Conservation (phyloP, 2,113 vertebrate species). For the Syngnathus scovelli region DNA sequence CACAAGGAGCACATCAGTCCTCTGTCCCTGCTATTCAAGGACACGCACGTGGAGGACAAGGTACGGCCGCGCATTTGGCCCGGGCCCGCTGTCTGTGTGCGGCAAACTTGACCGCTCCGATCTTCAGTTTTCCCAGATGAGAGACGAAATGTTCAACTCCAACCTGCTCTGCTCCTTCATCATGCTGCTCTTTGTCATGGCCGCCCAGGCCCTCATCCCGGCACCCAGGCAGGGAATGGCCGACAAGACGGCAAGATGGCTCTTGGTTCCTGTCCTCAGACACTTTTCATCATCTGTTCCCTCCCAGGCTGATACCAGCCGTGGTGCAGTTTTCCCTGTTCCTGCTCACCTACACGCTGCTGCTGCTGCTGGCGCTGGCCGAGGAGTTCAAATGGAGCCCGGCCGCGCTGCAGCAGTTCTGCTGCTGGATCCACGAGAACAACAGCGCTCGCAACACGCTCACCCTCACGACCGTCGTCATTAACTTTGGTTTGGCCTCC, state of each 20-base stretch:
- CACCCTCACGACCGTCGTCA: slow-evolving; percentile 84
- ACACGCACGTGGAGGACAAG: slow-evolving; percentile 68
- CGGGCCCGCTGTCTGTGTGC: no score
- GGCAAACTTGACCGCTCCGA: no score
- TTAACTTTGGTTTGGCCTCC: slow-evolving; percentile 86
- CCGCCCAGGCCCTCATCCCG: slow-evolving; percentile 86
- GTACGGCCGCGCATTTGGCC: slow-evolving; percentile 21
- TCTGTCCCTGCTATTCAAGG: slow-evolving; percentile 69
- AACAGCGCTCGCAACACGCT: slow-evolving; percentile 87
- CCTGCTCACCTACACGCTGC: slow-evolving; percentile 80
- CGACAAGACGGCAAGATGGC: neutral
- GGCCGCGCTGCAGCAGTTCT: slow-evolving; percentile 78
- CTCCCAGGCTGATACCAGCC: slow-evolving; percentile 75
- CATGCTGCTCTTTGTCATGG: slow-evolving; percentile 86
- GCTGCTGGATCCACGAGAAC: slow-evolving; percentile 95
- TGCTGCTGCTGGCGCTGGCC: slow-evolving; percentile 83
- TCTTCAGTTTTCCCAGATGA: slow-evolving; percentile 90
- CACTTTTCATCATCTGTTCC: neutral
- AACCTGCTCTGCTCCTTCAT: slow-evolving; percentile 95
- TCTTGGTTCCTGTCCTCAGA: neutral
- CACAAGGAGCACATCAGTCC: slow-evolving; percentile 67
- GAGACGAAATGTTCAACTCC: slow-evolving; percentile 97
- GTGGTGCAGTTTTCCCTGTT: slow-evolving; percentile 83
- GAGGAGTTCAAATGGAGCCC: slow-evolving; percentile 90
- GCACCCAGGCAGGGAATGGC: slow-evolving; percentile 73